Evolutionary conservation across 2,797 vertebrate genomes (phyloP), one percentile per base, ranked within the genome.

Genomic region (Enteromius radiatus): DNA sequence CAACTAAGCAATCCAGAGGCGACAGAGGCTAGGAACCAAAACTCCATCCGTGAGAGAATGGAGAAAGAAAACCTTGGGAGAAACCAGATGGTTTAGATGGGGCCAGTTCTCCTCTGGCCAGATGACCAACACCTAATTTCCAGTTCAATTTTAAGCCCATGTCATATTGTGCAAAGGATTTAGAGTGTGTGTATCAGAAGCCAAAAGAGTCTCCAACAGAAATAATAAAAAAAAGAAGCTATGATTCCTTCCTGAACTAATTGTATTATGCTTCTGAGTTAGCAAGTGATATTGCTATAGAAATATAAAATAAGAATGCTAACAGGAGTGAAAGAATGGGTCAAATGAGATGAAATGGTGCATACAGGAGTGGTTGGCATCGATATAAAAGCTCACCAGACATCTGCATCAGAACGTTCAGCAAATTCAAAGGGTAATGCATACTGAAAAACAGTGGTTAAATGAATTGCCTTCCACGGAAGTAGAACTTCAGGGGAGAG

Each of bases 211-310:
- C 43, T 14, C 43, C 43, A 45, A 47, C 47, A 67, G 47, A 78
- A 84, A 73, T 41, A 54, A 33, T 56, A 65, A 38, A 26, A n/a
- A 92, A 43, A 33, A 91, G 89, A 89, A n/a, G n/a, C n/a, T n/a
- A n/a, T n/a, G n/a, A n/a, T 90, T 90, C 89, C 92, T 92, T 91
- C 92, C 91, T 90, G 87, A 89, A 91, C 91, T 89, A 90, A 91
- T 90, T 91, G 84, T 87, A 88, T 73, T 88, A 74, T 76, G 87
- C 88, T 93, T 93, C 91, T 92, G 93, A 93, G 92, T 92, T 92
- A 88, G 86, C 84, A 85, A 93, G 93, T 93, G 93, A 94, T 94
- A 91, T 81, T 88, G 87, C 89, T 83, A 33, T 73, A 79, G 75
- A 89, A n/a, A 82, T 90, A 91, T 47, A 31, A 14, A 65, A 49